These are phyloP conservation scores for Brachionus paranguensis DNA, from an alignment of 1,140 invertebrate genomes.

Conservation along the genomic window DNA sequence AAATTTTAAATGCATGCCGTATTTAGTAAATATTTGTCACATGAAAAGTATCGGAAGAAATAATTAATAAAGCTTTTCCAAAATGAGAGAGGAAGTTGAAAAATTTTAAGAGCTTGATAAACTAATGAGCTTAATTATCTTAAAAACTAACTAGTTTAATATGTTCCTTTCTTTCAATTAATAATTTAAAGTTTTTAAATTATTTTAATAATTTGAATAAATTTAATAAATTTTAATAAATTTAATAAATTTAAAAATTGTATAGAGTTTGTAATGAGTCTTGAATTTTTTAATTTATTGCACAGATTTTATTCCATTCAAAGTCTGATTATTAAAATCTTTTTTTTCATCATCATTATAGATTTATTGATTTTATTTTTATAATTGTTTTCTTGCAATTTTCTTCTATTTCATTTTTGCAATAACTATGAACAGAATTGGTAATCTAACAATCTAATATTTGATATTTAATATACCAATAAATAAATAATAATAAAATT, in stretches of 20 bases:
- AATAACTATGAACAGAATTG: conserved; percentile 24
- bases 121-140: neutral
- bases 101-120: neutral
- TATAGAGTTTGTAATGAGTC: too few species aligned
- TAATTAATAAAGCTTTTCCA: neutral
- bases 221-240: too few species aligned
- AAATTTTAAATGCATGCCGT: neutral
- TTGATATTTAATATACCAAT: conserved; percentile 22
- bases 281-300: neutral
- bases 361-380: conserved; percentile 12
- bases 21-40: neutral
- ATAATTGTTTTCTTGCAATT: conserved; percentile 22
- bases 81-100: neutral
- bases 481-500: neutral
- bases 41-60: neutral
- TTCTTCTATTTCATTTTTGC: neutral
- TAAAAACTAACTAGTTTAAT: neutral
- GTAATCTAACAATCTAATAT: conserved; percentile 23
- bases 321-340: neutral
- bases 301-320: neutral
- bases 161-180: neutral
- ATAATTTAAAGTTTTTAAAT: too few species aligned
- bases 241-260: too few species aligned
- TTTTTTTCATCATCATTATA: neutral
- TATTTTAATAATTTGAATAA: too few species aligned